Conservation (phyloP, 2,113 vertebrate species). For the Stegastes partitus region DNA sequence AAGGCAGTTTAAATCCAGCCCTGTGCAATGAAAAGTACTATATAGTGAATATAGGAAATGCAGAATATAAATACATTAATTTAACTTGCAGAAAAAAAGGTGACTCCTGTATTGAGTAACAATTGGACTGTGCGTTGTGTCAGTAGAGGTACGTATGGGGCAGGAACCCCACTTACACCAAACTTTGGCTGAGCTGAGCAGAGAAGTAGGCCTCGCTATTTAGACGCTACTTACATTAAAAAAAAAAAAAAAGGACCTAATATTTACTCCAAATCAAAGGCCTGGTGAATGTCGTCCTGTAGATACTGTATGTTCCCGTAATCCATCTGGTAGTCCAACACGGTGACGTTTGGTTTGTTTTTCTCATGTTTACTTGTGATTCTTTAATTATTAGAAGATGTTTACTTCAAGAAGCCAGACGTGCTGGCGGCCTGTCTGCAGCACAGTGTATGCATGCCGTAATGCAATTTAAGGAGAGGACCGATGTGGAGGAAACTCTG, state of each 20-base stretch:
- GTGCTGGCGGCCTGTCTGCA: neutral
- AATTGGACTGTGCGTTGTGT: neutral
- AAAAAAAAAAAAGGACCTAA: neutral
- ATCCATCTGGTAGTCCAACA: neutral
- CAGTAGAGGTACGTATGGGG: neutral
- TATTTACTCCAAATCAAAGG: constrained; percentile 22
- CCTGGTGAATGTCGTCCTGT: constrained; percentile 40
- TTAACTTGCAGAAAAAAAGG: too few species aligned
- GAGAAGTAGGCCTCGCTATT: neutral
- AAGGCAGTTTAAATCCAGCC: constrained; percentile 12
- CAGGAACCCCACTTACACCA: constrained; percentile 39
- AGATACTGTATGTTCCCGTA: constrained; percentile 13
- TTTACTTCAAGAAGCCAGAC: constrained; percentile 8
- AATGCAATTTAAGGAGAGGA: neutral
- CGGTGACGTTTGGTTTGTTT: neutral
- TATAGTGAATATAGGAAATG: neutral
- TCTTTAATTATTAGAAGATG: constrained; percentile 18
- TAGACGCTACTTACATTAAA: neutral
- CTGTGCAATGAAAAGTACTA: neutral
- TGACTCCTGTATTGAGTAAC: too few species aligned
- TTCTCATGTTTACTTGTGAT: constrained; percentile 30
- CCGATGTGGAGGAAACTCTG: neutral
- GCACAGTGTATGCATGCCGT: neutral
- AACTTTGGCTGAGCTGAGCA: neutral
- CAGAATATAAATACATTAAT: neutral